Conservation (phyloP, 2,113 vertebrate genomes). For the Tyto alba region DNA sequence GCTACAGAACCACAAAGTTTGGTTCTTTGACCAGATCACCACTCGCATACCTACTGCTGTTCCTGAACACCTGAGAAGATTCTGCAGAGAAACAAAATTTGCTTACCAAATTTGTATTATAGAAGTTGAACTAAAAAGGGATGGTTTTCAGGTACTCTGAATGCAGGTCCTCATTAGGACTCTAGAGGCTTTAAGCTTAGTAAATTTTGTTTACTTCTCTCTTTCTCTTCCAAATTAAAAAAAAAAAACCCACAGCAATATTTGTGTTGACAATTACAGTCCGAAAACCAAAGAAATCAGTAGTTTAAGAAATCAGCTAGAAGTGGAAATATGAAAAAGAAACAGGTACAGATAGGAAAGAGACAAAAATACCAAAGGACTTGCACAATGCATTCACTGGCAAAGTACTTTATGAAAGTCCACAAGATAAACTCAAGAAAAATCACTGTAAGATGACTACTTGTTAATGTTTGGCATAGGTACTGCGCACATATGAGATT, state of each 20-base stretch:
- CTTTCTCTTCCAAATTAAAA: neutral
- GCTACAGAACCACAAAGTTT: neutral
- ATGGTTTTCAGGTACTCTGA: neutral
- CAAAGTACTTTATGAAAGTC: neutral
- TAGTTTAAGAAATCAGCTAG: neutral
- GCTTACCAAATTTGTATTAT: neutral
- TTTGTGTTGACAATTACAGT: too few species aligned
- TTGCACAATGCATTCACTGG: neutral
- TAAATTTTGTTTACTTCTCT: neutral
- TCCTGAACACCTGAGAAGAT: neutral
- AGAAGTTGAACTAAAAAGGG: neutral
- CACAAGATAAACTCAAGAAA: neutral
- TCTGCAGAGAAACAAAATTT: neutral
- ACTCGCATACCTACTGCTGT: neutral
- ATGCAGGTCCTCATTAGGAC: neutral
- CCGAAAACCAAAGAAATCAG: neutral
- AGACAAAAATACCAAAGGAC: neutral
- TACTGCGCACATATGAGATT: neutral
- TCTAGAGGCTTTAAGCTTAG: neutral
- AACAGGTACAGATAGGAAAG: neutral
- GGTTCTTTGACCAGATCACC: neutral
- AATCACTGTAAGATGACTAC: neutral
- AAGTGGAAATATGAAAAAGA: neutral
- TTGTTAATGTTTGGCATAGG: constrained; percentile 1
- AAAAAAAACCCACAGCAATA: too few species aligned